Percentiles rank a stretch among this genome's conserved stretches.
phyloP scores from a whole-genome alignment of 2,113 vertebrate genomes.

The Cebidichthys violaceus region DNA sequence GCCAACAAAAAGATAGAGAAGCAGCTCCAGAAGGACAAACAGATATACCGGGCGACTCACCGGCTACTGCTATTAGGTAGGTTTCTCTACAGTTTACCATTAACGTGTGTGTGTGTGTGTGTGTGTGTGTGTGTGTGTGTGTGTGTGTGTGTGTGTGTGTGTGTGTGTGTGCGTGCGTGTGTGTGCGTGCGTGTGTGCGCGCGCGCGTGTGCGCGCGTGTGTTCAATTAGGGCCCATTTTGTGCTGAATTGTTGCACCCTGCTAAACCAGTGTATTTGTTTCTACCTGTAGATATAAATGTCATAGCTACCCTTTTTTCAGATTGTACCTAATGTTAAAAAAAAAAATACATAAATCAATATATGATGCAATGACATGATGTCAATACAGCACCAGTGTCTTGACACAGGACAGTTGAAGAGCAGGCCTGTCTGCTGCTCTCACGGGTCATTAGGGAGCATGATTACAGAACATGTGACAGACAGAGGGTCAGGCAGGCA shows the following conservation, averaged over 20 bases:
- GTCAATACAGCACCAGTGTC: constrained; percentile 22
- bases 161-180: background rate
- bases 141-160: background rate
- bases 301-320: background rate
- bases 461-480: constrained; percentile 55
- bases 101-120: background rate
- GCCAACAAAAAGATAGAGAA: constrained; percentile 96
- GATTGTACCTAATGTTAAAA: background rate
- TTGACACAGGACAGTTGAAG: constrained; percentile 31
- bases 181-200: background rate
- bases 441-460: constrained; percentile 31
- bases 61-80: constrained; percentile 93
- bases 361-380: constrained; percentile 45
- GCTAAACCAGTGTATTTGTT: background rate
- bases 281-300: background rate
- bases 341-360: constrained; percentile 1
- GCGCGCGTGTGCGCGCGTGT: too few species aligned
- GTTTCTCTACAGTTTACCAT: constrained; percentile 59
- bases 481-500: background rate
- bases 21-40: constrained; percentile 97
- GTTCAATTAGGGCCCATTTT: constrained; percentile 4
- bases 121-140: constrained; percentile 1
- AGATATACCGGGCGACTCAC: constrained; percentile 94
- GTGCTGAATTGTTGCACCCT: constrained; percentile 7
- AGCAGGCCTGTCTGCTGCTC: constrained; percentile 23